Conservation (phyloP, 2,888 invertebrate genomes). For the Eupithecia exiguata region DNA sequence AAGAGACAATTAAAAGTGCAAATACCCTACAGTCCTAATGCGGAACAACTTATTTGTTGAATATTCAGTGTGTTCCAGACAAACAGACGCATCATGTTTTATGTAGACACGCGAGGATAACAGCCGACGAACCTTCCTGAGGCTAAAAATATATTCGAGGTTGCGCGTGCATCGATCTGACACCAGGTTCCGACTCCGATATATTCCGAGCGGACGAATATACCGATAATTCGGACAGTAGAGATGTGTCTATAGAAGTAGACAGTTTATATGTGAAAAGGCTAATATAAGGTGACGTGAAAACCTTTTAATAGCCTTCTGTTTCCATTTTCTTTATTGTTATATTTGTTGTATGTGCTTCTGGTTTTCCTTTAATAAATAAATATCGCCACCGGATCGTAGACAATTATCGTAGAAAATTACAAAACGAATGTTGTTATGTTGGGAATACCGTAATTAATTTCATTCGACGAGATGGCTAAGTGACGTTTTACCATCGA, state of each 20-base stretch:
- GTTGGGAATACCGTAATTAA: too few relatives aligned
- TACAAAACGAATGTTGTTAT: too few relatives aligned
- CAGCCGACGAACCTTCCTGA: conserved; percentile 74
- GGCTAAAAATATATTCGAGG: conserved; percentile 80
- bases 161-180: conserved; percentile 73
- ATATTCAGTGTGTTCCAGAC: conserved; percentile 55
- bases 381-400: too few relatives aligned
- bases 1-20: conserved; percentile 31
- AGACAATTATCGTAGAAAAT: too few relatives aligned
- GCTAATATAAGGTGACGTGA: too few relatives aligned
- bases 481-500: too few relatives aligned
- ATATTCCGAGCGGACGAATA: background rate
- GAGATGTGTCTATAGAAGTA: background rate
- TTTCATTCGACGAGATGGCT: too few relatives aligned
- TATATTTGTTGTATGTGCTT: too few relatives aligned
- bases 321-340: too few relatives aligned
- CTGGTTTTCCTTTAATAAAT: too few relatives aligned
- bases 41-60: conserved; percentile 54
- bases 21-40: conserved; percentile 44
- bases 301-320: too few relatives aligned
- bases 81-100: conserved; percentile 59
- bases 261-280: background rate
- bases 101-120: conserved; percentile 71
- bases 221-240: background rate
- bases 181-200: background rate